Evolutionary conservation across 2,888 invertebrate species (phyloP).

Genomic region (Sicus ferrugineus): DNA sequence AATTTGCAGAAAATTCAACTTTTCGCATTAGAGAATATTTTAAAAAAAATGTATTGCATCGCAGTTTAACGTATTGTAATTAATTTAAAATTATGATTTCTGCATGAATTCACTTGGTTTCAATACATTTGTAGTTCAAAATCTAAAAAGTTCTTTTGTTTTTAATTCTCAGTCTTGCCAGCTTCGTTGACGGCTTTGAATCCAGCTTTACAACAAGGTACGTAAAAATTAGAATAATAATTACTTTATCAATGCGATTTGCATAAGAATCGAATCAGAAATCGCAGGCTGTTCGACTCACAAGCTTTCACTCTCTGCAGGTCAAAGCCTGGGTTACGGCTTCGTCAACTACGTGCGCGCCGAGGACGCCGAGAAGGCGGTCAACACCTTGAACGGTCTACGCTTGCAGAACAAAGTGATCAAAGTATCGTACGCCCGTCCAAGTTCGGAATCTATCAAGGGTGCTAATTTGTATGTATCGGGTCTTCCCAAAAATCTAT

Average conservation of each 20-base stretch:
- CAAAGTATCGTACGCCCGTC: slow-evolving; percentile 97
- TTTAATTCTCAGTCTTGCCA: slow-evolving; percentile 56
- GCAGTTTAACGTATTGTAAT: not conserved
- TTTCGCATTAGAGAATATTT: no score
- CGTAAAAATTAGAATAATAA: slow-evolving; percentile 39
- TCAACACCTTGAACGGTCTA: slow-evolving; percentile 96
- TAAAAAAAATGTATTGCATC: not conserved
- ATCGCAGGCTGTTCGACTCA: no score
- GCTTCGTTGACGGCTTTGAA: slow-evolving; percentile 63
- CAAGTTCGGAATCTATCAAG: slow-evolving; percentile 97
- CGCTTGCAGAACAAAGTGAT: slow-evolving; percentile 99
- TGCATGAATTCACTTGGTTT: not conserved
- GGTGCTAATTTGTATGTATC: slow-evolving; percentile 98
- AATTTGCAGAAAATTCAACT: no score
- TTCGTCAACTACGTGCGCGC: slow-evolving; percentile 99
- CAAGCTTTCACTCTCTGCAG: slow-evolving; percentile 63
- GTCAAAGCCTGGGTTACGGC: slow-evolving; percentile 99
- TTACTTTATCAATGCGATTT: not conserved
- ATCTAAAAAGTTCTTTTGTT: not conserved
- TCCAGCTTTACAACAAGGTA: slow-evolving; percentile 64
- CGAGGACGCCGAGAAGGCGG: slow-evolving; percentile 98
- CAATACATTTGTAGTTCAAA: not conserved
- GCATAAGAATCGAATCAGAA: no score
- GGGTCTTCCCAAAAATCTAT: slow-evolving; percentile 96
- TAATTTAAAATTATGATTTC: not conserved